phyloP scores from a whole-genome alignment of 2,797 vertebrate species.

The Pangasius macronema region DNA sequence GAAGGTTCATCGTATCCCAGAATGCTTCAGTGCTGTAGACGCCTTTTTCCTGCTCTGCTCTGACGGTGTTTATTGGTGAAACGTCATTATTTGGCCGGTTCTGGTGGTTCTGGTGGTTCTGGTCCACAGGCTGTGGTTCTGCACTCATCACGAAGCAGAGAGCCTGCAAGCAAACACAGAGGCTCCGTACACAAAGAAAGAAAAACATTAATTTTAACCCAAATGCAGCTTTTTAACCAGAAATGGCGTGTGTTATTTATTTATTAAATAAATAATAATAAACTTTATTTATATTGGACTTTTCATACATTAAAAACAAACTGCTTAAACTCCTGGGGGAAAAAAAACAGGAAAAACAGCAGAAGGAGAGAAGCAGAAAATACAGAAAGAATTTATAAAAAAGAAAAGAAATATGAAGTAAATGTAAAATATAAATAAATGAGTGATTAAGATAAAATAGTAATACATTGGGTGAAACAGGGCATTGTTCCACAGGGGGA shows the following conservation, averaged over 20 bases:
- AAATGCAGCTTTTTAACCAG: not conserved
- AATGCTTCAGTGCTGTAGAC: not conserved
- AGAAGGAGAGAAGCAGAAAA: too few relatives aligned
- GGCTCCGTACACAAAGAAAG: not conserved
- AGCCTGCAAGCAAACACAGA: not conserved
- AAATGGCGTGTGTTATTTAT: not conserved
- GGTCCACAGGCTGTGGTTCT: not conserved
- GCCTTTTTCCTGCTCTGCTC: not conserved
- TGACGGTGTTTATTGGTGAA: not conserved
- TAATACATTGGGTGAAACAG: too few relatives aligned
- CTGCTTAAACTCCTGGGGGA: too few relatives aligned
- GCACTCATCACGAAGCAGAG: not conserved
- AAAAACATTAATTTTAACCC: not conserved
- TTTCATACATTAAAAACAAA: not conserved
- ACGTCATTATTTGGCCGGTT: not conserved
- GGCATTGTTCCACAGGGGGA: too few relatives aligned
- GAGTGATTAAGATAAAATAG: too few relatives aligned
- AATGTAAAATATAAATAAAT: too few relatives aligned
- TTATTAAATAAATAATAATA: not conserved
- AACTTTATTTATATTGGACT: not conserved
- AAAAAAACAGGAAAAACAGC: too few relatives aligned
- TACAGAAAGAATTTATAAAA: too few relatives aligned
- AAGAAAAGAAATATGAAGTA: too few relatives aligned
- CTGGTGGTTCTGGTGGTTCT: slow-evolving; percentile 1
- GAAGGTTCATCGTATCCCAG: not conserved